phyloP scores from a whole-genome alignment of 2,797 vertebrate genomes.

The Gastrophryne carolinensis region DNA sequence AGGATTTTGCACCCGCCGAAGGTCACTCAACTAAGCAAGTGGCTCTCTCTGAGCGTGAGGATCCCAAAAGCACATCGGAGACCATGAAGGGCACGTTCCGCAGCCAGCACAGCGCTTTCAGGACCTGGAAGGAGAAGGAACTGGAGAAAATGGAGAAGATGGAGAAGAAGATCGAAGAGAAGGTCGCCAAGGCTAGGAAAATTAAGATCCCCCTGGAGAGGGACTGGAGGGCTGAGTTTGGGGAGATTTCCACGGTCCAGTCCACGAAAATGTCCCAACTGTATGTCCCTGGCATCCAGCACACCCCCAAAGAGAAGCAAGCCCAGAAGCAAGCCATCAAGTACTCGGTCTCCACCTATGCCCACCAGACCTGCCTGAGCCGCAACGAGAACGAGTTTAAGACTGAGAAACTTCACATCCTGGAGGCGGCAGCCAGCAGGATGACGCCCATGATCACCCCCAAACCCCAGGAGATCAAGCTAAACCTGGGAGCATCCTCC shows the following conservation, averaged over 20 bases:
- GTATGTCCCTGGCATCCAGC: constrained; percentile 88
- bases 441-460: constrained; percentile 54
- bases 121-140: constrained; percentile 77
- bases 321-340: constrained; percentile 62
- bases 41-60: constrained; percentile 52
- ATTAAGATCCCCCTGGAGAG: constrained; percentile 61
- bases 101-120: constrained; percentile 82
- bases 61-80: constrained; percentile 77
- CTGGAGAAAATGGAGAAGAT: constrained; percentile 69
- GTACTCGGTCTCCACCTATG: constrained; percentile 56
- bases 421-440: constrained; percentile 13
- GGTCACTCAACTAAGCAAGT: constrained; percentile 50
- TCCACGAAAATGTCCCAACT: constrained; percentile 86
- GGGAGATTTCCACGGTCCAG: constrained; percentile 68
- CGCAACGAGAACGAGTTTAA: constrained; percentile 46
- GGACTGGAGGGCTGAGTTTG: constrained; percentile 67
- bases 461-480: constrained; percentile 87
- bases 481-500: constrained; percentile 79
- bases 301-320: constrained; percentile 73
- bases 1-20: constrained; percentile 68
- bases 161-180: constrained; percentile 57
- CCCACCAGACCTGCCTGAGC: constrained; percentile 56
- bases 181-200: constrained; percentile 59
- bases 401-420: constrained; percentile 30
- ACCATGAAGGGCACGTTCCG: constrained; percentile 70